phyloP scores from a whole-genome alignment of 2,888 invertebrate species.

The Amiota mariae region DNA sequence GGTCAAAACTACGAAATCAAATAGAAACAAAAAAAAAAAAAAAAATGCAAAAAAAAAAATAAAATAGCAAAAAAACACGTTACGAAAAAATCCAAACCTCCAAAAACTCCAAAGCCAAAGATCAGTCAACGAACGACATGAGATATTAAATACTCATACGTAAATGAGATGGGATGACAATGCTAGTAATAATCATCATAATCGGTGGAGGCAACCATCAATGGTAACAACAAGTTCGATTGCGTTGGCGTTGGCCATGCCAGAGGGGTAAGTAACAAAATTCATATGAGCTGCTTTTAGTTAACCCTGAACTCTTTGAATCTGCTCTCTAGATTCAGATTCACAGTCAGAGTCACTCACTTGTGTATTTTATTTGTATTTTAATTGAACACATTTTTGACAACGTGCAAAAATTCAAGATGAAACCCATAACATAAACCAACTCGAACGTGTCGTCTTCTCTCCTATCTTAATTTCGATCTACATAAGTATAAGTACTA shows the following conservation, averaged over 20 bases:
- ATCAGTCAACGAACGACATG: no score
- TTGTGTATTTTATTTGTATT: no score
- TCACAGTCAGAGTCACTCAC: neutral
- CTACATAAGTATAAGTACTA: no score
- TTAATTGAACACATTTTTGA: neutral
- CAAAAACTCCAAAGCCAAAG: no score
- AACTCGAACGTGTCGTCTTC: neutral
- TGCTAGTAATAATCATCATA: no score
- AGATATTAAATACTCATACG: no score
- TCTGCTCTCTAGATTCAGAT: neutral
- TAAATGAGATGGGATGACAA: no score
- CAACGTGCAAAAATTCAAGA: conserved; percentile 21
- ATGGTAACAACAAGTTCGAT: neutral
- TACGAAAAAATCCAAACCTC: neutral
- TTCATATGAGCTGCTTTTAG: no score
- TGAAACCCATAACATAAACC: neutral
- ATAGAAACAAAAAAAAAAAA: neutral
- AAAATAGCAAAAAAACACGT: conserved; percentile 5
- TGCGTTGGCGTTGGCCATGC: neutral
- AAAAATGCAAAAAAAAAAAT: conserved; percentile 12
- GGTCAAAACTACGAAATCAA: conserved; percentile 20
- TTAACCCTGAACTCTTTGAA: conserved; percentile 4
- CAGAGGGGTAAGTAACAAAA: no score
- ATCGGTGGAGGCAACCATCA: no score
- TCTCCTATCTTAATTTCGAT: no score